Evolutionary conservation across 2,113 vertebrate genomes (phyloP), one percentile per base, ranked within the genome.

Genomic region (Ptychochromis oligacanthus): DNA sequence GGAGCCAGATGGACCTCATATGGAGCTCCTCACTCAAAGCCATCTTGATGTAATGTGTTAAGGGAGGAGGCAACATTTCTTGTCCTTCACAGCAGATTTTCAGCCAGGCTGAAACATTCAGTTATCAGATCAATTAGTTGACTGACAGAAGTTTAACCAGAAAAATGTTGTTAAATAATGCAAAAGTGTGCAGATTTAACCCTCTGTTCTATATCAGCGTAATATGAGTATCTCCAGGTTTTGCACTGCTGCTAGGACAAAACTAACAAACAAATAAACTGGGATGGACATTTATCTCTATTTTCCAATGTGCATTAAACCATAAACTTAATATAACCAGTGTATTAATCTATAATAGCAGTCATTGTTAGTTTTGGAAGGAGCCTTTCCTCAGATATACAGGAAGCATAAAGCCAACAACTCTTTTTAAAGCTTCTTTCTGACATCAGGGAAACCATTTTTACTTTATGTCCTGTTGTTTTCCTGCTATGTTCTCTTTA

Each of bases 21-120:
- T 75, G 60, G 64, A 75, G 57, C 24, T 46, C 22, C 72, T 87
- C 22, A 54, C 58, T 64, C 70, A 83, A 80, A 38, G 82, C 55
- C 84, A 86, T 87, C 56, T 82, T 79, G 40, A 75, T 57, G 8
- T 38, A 24, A 79, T 70, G 61, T 75, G 77, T 79, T 75, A 38
- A 26, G 14, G 28, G 56, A 58, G 3, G 2, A 31, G 5, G 24
- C 28, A 75, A 52, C n/a, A 56, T 54, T 84, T 55, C 60, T 60
- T 40, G 12, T 74, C 57, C 14, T 80, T 80, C 28, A 15, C 34
- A 62, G 18, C 40, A 80, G 38, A 75, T 28, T 64, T 80, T 12
- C 14, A 54, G n/a, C 31, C 54, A 65, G 38, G 8, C 59, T 24
- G 20, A 56, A 62, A 46, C 17, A n/a, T 28, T 56, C 4, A 34